These are phyloP conservation scores for Psittacula cyanocephala DNA, from an alignment of 2,113 vertebrate species.

Conservation along the genomic window DNA sequence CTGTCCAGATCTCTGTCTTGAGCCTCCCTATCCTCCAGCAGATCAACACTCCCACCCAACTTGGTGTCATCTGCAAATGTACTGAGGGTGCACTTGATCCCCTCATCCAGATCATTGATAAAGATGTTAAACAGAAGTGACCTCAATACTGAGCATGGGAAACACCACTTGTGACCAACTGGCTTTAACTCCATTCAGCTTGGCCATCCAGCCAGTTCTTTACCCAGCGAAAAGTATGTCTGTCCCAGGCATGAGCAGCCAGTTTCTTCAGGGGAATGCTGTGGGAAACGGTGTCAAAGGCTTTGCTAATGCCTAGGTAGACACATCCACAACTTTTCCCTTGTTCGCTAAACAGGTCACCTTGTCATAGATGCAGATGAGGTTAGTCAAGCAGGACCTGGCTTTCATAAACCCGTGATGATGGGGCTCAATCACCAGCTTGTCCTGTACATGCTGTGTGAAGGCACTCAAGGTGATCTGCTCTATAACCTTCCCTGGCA, in stretches of 20 bases:
- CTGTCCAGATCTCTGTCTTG: background rate
- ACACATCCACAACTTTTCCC: background rate
- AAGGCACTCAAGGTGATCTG: background rate
- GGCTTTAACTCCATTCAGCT: background rate
- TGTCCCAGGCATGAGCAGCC: background rate
- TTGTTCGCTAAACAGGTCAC: background rate
- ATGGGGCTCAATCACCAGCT: background rate
- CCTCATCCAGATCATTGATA: background rate
- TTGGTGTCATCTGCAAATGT: background rate
- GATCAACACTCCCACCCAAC: background rate
- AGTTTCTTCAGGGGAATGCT: background rate
- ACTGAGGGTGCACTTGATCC: background rate
- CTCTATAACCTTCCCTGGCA: background rate
- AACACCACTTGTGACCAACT: background rate
- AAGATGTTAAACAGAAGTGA: background rate
- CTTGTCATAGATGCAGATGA: background rate
- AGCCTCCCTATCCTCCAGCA: background rate
- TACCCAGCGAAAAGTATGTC: background rate
- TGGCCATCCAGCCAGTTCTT: background rate
- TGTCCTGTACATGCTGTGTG: background rate
- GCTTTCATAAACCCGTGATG: background rate
- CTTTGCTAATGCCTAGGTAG: background rate
- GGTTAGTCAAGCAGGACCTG: background rate
- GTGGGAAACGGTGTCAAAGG: background rate
- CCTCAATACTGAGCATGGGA: background rate